A percentile compares a stretch with the other conserved stretches of the same genome.
phyloP scores from a whole-genome alignment of 2,888 invertebrate species.

The Pollenia amentaria region DNA sequence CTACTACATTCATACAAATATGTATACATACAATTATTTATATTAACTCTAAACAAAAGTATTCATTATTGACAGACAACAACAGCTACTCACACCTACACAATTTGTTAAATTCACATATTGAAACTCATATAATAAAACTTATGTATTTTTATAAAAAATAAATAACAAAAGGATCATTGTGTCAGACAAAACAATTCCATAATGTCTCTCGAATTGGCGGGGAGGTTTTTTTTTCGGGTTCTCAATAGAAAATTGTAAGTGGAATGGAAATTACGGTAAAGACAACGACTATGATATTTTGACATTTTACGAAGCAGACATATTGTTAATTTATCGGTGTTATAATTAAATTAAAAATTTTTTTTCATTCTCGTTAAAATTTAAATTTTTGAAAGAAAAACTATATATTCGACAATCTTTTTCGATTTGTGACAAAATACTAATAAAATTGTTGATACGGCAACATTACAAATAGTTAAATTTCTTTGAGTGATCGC shows the following conservation, averaged over 20 bases:
- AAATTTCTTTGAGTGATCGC: no score
- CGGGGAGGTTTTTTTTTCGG: conserved; percentile 2
- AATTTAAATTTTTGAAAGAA: no score
- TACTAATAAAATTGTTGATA: no score
- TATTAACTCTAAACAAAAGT: conserved; percentile 19
- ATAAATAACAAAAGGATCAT: conserved; percentile 52
- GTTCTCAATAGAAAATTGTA: conserved; percentile 18
- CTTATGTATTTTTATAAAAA: not conserved
- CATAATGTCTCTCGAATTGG: conserved; percentile 68
- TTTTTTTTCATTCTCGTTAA: conserved; percentile 30
- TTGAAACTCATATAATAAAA: not conserved
- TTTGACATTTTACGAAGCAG: conserved; percentile 10
- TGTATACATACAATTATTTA: not conserved
- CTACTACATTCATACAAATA: conserved; percentile 11
- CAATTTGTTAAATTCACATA: not conserved
- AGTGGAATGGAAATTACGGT: not conserved
- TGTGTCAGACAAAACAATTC: conserved; percentile 63
- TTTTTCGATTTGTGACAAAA: no score
- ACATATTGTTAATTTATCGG: conserved; percentile 5
- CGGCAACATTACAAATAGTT: no score
- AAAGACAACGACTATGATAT: conserved; percentile 7
- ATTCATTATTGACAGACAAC: conserved; percentile 20
- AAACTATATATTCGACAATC: no score
- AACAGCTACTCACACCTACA: conserved; percentile 36
- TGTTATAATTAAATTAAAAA: conserved; percentile 42